phyloP scores from a whole-genome alignment of 2,113 vertebrate genomes.

The Planiliza haematocheilus region DNA sequence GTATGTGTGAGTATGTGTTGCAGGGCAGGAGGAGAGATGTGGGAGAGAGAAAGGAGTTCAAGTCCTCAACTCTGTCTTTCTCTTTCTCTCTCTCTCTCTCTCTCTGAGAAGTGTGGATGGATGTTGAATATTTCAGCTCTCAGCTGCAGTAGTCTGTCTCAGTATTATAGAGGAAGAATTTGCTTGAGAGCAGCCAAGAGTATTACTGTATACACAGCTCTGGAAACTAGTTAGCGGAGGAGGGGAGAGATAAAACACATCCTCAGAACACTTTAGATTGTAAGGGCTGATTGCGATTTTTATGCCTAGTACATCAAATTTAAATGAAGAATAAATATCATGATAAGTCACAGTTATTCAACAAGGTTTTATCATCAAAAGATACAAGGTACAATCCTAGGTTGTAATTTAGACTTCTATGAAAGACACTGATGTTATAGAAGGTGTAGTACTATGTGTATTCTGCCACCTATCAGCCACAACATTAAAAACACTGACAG shows the following conservation, averaged over 20 bases:
- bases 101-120: conserved; percentile 59
- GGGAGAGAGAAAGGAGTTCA: conserved; percentile 69
- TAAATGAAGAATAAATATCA: background rate
- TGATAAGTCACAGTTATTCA: background rate
- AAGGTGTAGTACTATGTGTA: background rate
- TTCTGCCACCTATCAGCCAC: no score
- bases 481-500: no score
- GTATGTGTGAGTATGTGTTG: conserved; percentile 57
- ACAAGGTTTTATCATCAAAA: background rate
- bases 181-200: conserved; percentile 9
- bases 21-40: conserved; percentile 55
- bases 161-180: conserved; percentile 10
- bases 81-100: conserved; percentile 4
- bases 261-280: background rate
- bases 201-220: background rate
- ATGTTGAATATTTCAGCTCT: conserved; percentile 73
- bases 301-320: no score
- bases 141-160: conserved; percentile 41
- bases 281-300: background rate
- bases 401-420: background rate
- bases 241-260: background rate
- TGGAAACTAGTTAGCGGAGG: background rate
- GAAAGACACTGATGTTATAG: background rate
- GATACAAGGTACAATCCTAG: no score
- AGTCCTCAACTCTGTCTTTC: conserved; percentile 56